phyloP scores from a whole-genome alignment of 64 coral and sea anemone genomes.

The Actinia equina region DNA sequence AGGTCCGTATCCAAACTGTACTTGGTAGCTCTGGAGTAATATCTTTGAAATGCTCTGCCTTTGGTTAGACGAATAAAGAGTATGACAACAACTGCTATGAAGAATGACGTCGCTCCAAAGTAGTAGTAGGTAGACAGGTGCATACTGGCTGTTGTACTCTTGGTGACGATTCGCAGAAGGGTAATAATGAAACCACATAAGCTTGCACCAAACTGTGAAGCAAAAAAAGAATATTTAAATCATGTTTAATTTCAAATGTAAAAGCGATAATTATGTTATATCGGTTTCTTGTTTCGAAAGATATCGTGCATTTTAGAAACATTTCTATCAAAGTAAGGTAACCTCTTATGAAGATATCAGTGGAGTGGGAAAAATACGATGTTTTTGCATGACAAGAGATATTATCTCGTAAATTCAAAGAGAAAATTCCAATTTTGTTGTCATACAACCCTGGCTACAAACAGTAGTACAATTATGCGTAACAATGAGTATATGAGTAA shows the following conservation, averaged over 20 bases:
- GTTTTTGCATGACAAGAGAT: too few species aligned
- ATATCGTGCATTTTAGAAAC: too few species aligned
- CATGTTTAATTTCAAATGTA: not conserved
- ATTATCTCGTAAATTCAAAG: too few species aligned
- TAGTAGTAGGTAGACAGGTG: slow-evolving; percentile 87
- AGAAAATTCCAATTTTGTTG: too few species aligned
- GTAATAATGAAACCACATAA: slow-evolving; percentile 75
- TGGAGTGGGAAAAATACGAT: too few species aligned
- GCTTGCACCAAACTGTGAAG: slow-evolving; percentile 78
- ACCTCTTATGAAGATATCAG: too few species aligned
- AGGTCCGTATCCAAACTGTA: slow-evolving; percentile 56
- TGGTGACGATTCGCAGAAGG: slow-evolving; percentile 66
- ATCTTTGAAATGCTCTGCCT: slow-evolving; percentile 73
- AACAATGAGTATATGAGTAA: not conserved
- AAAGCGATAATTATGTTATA: too few species aligned
- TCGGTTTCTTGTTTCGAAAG: too few species aligned
- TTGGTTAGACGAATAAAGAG: slow-evolving; percentile 66
- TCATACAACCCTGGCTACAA: not conserved
- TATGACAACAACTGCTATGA: slow-evolving; percentile 59
- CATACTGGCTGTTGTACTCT: slow-evolving; percentile 69
- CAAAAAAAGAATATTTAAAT: not conserved
- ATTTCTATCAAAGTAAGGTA: too few species aligned
- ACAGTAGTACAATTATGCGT: not conserved
- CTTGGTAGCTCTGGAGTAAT: slow-evolving; percentile 63
- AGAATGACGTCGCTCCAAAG: slow-evolving; percentile 66